Conservation (phyloP, 2,888 invertebrate species). For the Nebria brevicollis region DNA sequence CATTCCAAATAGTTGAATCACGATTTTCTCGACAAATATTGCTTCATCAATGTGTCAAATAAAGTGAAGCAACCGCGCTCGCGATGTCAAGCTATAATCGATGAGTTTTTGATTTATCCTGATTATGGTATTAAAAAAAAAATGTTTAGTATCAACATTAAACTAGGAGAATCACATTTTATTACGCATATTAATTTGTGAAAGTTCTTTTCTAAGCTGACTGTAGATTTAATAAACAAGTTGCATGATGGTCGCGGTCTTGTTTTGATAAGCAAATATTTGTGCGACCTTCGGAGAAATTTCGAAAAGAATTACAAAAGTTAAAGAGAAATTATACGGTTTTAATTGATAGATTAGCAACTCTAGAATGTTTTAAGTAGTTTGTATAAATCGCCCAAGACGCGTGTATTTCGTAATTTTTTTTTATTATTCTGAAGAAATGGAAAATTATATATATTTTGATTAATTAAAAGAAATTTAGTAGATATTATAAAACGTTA, state of each 20-base stretch:
- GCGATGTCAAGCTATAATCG: background rate
- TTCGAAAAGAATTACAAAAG: background rate
- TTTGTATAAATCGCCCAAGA: background rate
- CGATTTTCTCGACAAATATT: background rate
- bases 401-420: background rate
- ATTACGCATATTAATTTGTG: background rate
- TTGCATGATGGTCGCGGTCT: background rate
- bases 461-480: background rate
- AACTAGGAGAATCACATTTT: background rate
- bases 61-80: background rate
- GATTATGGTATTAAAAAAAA: background rate
- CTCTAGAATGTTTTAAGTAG: background rate
- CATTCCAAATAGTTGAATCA: background rate
- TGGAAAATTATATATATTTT: background rate
- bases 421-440: background rate
- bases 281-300: background rate
- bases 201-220: background rate
- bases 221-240: background rate
- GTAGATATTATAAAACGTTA: constrained; percentile 6
- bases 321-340: too few species aligned
- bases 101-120: constrained; percentile 1
- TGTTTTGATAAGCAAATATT: background rate
- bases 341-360: too few species aligned
- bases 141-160: background rate
- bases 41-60: background rate